Percentiles rank a stretch among this genome's conserved stretches.
phyloP scores from a whole-genome alignment of 2,113 vertebrate species.

The Pygoscelis antarcticus region DNA sequence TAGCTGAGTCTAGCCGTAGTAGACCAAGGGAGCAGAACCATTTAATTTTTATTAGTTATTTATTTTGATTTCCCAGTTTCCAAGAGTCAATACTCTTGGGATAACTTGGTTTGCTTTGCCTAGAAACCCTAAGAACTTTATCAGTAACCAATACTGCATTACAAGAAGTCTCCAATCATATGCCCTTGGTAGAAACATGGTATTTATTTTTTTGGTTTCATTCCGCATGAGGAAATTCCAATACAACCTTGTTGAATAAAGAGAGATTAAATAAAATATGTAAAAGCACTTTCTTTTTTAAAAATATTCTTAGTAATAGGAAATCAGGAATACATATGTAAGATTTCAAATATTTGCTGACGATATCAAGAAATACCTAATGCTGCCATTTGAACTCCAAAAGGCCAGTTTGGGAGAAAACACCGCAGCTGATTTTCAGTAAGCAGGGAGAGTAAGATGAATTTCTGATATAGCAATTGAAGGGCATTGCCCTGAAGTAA shows the following conservation, averaged over 20 bases:
- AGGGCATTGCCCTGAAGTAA: not conserved
- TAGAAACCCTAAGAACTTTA: not conserved
- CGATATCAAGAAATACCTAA: not conserved
- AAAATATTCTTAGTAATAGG: not conserved
- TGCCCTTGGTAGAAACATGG: not conserved
- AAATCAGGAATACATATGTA: not conserved
- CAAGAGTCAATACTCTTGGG: not conserved
- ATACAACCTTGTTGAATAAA: not conserved
- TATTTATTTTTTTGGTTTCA: not conserved
- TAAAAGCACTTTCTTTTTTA: not conserved
- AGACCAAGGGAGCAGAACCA: not conserved
- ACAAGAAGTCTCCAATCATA: not conserved
- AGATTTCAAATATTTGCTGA: not conserved
- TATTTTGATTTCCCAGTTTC: not conserved
- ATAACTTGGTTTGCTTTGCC: not conserved
- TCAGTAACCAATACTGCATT: not conserved
- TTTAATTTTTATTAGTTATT: not conserved
- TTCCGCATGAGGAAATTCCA: not conserved
- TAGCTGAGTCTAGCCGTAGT: not conserved
- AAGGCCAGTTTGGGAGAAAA: not conserved
- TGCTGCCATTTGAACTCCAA: not conserved
- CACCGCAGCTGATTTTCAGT: not conserved
- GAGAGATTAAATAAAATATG: not conserved
- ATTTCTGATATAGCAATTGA: not conserved
- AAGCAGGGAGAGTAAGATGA: not conserved